These are phyloP conservation scores for Clarias laeviceps DNA, from an alignment of 2,797 vertebrate genomes.

Conservation along the genomic window DNA sequence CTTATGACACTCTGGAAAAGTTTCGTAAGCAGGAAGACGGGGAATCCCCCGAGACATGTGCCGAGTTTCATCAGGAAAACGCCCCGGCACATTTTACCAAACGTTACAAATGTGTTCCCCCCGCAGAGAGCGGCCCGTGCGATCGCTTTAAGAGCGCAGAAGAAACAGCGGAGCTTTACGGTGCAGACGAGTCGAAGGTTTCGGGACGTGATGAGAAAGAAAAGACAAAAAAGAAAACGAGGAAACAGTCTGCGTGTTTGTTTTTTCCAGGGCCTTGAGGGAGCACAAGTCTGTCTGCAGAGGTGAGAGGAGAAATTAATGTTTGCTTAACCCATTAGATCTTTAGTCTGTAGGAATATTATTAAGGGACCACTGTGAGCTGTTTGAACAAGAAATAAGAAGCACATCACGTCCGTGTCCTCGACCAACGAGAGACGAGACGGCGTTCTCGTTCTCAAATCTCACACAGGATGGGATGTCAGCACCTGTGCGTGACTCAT, in stretches of 20 bases:
- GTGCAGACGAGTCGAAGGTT: slow-evolving; percentile 22
- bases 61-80: slow-evolving; percentile 55
- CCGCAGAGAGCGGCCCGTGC: slow-evolving; percentile 50
- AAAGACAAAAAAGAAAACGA: background rate
- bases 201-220: slow-evolving; percentile 4
- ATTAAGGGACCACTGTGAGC: background rate
- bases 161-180: slow-evolving; percentile 40
- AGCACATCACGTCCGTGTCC: background rate
- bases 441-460: background rate
- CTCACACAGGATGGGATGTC: background rate
- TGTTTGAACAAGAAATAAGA: background rate
- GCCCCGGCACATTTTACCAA: slow-evolving; percentile 59
- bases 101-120: slow-evolving; percentile 61
- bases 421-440: too few relatives aligned
- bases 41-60: slow-evolving; percentile 36
- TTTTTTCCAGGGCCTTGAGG: slow-evolving; percentile 15
- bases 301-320: background rate
- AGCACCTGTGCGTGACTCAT: background rate
- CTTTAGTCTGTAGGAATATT: background rate
- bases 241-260: slow-evolving; percentile 27
- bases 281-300: slow-evolving; percentile 5
- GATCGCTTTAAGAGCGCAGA: slow-evolving; percentile 44
- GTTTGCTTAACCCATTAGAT: background rate
- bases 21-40: slow-evolving; percentile 49
- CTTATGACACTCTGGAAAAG: slow-evolving; percentile 36